These are phyloP conservation scores for Threskiornis aethiopicus DNA, from an alignment of 2,797 vertebrate genomes.

Conservation along the genomic window DNA sequence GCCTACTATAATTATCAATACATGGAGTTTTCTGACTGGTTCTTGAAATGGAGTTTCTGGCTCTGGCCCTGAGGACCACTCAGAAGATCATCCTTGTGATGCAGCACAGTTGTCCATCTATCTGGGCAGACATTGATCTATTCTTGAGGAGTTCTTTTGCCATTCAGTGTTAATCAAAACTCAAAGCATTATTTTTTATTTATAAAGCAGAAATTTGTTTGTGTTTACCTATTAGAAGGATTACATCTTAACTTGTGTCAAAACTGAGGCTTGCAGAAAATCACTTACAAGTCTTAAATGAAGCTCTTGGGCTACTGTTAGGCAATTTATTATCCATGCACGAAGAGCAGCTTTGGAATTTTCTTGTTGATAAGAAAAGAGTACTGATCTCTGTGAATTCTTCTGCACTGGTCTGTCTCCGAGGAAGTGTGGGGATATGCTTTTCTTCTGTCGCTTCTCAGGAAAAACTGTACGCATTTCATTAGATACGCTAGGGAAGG, in stretches of 20 bases:
- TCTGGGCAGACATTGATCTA: background rate
- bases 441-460: background rate
- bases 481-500: background rate
- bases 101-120: background rate
- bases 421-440: background rate
- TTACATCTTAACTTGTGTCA: background rate
- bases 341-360: background rate
- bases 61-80: background rate
- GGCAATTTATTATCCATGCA: background rate
- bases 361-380: background rate
- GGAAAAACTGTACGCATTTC: background rate
- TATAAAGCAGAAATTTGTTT: background rate
- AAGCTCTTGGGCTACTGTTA: background rate
- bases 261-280: background rate
- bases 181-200: background rate
- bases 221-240: background rate
- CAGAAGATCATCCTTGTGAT: background rate
- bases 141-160: background rate
- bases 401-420: background rate
- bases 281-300: background rate
- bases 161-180: background rate
- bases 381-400: background rate
- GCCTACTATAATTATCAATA: background rate
- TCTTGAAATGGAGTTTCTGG: background rate
- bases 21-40: background rate